These are phyloP conservation scores for Gobio gobio DNA, from an alignment of 2,113 vertebrate genomes.

Conservation along the genomic window DNA sequence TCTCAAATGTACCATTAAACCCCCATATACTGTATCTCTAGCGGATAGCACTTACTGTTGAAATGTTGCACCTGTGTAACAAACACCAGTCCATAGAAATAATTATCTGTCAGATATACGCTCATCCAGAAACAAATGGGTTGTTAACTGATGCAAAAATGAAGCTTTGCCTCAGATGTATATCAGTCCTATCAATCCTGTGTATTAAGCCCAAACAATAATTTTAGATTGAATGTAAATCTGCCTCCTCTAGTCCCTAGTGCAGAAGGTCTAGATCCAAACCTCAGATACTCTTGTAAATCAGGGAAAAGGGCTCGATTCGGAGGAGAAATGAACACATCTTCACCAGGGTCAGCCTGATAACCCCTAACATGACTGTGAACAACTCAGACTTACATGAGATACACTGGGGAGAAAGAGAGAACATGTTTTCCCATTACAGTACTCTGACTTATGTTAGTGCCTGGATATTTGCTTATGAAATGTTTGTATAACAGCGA, in stretches of 20 bases:
- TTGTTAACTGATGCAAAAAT: conserved; percentile 4
- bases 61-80: conserved; percentile 13
- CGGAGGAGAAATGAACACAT: conserved; percentile 5
- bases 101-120: not conserved
- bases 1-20: conserved; percentile 21
- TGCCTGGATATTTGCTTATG: conserved; percentile 3
- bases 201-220: conserved; percentile 31
- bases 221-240: conserved; percentile 39
- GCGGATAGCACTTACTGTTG: not conserved
- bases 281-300: conserved; percentile 31
- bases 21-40: conserved; percentile 1
- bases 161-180: not conserved
- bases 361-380: not conserved
- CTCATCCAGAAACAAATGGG: not conserved
- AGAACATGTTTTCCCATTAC: not conserved
- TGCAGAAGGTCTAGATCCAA: not conserved
- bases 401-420: conserved; percentile 1
- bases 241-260: conserved; percentile 40
- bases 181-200: conserved; percentile 6
- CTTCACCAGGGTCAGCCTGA: conserved; percentile 18
- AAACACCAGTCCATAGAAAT: not conserved
- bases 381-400: conserved; percentile 5
- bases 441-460: not conserved
- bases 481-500: conserved; percentile 1
- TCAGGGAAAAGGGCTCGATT: conserved; percentile 19